Base-by-base conservation (phyloP, 2,797 vertebrate species). In the Miichthys miiuy region DNA sequence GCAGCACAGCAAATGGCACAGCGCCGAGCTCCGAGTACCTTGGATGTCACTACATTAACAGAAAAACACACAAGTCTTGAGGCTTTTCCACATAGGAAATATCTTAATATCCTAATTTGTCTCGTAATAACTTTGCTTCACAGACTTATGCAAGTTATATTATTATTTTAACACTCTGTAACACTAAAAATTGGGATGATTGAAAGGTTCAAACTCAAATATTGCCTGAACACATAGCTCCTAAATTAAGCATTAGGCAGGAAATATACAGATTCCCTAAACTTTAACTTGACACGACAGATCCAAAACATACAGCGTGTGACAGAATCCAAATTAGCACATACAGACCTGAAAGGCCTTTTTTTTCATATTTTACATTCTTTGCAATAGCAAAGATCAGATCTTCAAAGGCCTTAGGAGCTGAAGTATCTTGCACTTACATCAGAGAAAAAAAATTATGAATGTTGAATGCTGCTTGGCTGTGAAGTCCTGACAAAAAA, bases 391-490 rank as follows among this genome's bases (percentile, higher is more conserved):
- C 5, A 30, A 38, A 76, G 62, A 80, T 81, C 80, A 64, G 50
- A 82, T 86, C 85, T 91, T 93, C 90, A 92, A 91, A 92, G 90
- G 67, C 44, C 70, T 60, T 20, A 52, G 77, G 38, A 38, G 73
- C 80, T 11, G 86, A 87, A 74, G 85, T 88, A 83, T 85, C 87
- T 82, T 63, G 78, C 81, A 52, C 82, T 81, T 63, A 84, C 83
- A 90, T 91, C 88, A 88, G 86, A 89, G 6, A 23, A 55, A 81
- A 70, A 69, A 76, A 63, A 69, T 2, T 64, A 91, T 93, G 83
- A 92, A 93, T 92, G 89, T 91, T 91, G 89, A 88, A 92, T 90
- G 87, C 58, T 76, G 77, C 85, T 67, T 50, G 65, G 82, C 87
- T 88, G 72, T 90, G 88, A 91, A 88, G 90, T 89, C 79, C 86